Conservation (phyloP, 1,140 invertebrate genomes). For the Papilio dardanus region DNA sequence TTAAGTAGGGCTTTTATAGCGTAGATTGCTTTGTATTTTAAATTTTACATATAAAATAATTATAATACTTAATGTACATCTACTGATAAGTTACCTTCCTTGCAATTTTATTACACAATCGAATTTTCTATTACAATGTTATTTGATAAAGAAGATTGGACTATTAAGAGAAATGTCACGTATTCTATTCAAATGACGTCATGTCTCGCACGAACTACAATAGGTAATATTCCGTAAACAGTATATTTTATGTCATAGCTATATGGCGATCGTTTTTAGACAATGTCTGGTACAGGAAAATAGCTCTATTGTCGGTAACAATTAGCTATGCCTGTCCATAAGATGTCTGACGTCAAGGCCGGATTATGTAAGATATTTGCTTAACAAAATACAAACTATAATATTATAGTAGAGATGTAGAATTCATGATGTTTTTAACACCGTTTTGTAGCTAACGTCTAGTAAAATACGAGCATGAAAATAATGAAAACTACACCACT, state of each 20-base stretch:
- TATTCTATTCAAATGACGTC: neutral
- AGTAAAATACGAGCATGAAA: too few relatives aligned
- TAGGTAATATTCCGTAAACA: conserved; percentile 10
- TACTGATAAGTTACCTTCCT: neutral
- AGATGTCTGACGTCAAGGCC: neutral
- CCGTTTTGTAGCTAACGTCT: too few relatives aligned
- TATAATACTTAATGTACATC: neutral
- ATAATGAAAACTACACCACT: too few relatives aligned
- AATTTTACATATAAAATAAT: neutral
- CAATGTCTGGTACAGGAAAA: neutral
- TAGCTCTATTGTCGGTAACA: neutral
- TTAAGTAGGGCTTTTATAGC: neutral
- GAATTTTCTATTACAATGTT: neutral
- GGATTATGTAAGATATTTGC: neutral
- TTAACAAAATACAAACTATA: neutral
- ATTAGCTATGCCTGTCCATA: neutral
- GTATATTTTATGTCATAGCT: neutral
- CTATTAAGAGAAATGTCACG: conserved; percentile 5
- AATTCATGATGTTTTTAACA: too few relatives aligned
- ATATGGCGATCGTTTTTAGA: neutral
- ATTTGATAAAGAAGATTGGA: neutral
- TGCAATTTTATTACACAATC: neutral
- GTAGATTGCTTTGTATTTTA: neutral
- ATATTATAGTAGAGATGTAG: too few relatives aligned
- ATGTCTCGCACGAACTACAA: conserved; percentile 7